Conservation (phyloP, 2,797 vertebrate genomes). For the Salarias fasciatus region DNA sequence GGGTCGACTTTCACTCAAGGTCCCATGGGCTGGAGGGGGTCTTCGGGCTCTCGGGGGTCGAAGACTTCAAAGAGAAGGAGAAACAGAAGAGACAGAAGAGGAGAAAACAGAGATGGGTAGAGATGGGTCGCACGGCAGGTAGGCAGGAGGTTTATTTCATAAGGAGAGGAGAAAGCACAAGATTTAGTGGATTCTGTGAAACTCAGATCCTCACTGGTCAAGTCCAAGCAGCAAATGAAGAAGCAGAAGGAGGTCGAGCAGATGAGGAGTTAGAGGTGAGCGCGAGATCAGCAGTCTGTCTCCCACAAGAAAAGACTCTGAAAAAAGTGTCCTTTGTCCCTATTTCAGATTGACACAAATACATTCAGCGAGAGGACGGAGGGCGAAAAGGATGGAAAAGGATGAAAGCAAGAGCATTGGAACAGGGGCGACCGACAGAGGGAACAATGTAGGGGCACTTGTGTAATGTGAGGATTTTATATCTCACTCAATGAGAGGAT, state of each 20-base stretch:
- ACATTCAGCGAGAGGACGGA: conserved; percentile 77
- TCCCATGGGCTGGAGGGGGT: conserved; percentile 84
- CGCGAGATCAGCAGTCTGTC: conserved; percentile 63
- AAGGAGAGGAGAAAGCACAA: conserved; percentile 67
- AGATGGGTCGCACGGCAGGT: conserved; percentile 76
- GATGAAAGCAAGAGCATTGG: conserved; percentile 78
- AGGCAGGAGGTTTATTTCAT: conserved; percentile 58
- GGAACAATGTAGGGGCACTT: conserved; percentile 71
- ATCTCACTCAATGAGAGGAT: conserved; percentile 46
- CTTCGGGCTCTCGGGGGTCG: conserved; percentile 83
- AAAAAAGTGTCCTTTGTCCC: conserved; percentile 68
- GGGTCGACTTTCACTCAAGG: conserved; percentile 84
- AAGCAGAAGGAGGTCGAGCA: conserved; percentile 71
- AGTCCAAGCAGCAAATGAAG: conserved; percentile 80
- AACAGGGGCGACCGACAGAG: conserved; percentile 70
- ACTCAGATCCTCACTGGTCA: conserved; percentile 64
- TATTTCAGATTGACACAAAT: conserved; percentile 77
- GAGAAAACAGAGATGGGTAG: conserved; percentile 83
- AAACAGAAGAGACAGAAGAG: conserved; percentile 84
- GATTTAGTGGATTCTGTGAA: conserved; percentile 59
- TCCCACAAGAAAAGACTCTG: conserved; percentile 58
- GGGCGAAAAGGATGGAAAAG: conserved; percentile 59
- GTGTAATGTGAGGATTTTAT: conserved; percentile 45
- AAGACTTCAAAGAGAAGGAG: conserved; percentile 84
- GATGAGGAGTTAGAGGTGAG: conserved; percentile 72